These are phyloP conservation scores for Papilio xuthus DNA, from an alignment of 1,140 invertebrate species.

Conservation along the genomic window DNA sequence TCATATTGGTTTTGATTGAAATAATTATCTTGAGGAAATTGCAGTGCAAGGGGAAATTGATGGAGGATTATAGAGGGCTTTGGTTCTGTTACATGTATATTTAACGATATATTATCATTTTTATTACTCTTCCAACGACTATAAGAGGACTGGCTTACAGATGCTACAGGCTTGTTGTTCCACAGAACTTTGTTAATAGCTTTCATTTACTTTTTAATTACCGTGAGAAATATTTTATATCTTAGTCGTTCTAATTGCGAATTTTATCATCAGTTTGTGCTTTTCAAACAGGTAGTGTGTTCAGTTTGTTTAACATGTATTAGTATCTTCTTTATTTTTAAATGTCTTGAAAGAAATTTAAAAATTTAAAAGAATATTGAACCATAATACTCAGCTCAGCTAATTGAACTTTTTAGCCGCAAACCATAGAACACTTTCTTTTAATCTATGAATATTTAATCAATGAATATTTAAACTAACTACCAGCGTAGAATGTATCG, in stretches of 20 bases:
- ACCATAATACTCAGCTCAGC: no score
- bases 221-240: background rate
- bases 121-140: slow-evolving; percentile 23
- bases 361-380: no score
- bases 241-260: background rate
- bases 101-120: slow-evolving; percentile 26
- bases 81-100: slow-evolving; percentile 27
- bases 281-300: background rate
- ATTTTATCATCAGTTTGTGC: background rate
- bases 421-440: background rate
- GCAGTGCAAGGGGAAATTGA: background rate
- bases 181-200: background rate
- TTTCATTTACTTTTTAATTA: slow-evolving; percentile 8
- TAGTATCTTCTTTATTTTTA: no score
- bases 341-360: no score
- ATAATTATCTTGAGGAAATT: slow-evolving; percentile 25
- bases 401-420: background rate
- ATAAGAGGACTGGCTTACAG: slow-evolving; percentile 18
- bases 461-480: no score
- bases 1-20: slow-evolving; percentile 29
- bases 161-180: background rate
- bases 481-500: no score
- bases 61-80: background rate
- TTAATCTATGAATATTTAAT: no score
- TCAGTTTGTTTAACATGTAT: background rate